A percentile compares a stretch with the other conserved stretches of the same genome.
Evolutionary conservation across 2,113 vertebrate species (phyloP).

Genomic region (Anarrhichthys ocellatus): DNA sequence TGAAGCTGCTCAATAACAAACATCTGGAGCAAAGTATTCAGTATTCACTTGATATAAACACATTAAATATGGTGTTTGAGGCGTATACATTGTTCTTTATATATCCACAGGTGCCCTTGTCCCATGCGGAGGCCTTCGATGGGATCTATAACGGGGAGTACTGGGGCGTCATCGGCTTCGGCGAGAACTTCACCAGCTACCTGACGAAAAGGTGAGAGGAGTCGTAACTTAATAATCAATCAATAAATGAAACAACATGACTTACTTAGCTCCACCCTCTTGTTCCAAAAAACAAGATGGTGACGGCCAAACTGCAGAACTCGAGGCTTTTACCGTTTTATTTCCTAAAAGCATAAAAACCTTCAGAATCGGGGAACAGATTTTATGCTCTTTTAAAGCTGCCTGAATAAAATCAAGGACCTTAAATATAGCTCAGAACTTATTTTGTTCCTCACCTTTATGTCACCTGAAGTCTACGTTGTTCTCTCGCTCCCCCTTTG

Average conservation of each 20-base stretch:
- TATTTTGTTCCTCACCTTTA: too few species aligned
- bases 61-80: not conserved
- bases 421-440: too few species aligned
- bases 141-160: slow-evolving; percentile 82
- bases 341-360: too few species aligned
- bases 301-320: too few species aligned
- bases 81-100: not conserved
- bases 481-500: not conserved
- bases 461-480: too few species aligned
- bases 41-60: not conserved
- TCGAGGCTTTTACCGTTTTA: too few species aligned
- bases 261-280: too few species aligned
- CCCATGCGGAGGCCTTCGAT: slow-evolving; percentile 80
- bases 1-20: not conserved
- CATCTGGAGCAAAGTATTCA: not conserved
- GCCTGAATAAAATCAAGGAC: too few species aligned
- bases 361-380: too few species aligned
- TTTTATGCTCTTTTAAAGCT: too few species aligned
- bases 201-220: slow-evolving; percentile 80
- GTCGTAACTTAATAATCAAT: not conserved
- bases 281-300: too few species aligned
- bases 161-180: slow-evolving; percentile 84
- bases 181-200: slow-evolving; percentile 84
- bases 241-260: not conserved
- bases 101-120: slow-evolving; percentile 72